phyloP scores from a whole-genome alignment of 2,888 invertebrate genomes.

The Rhaphigaster nebulosa region DNA sequence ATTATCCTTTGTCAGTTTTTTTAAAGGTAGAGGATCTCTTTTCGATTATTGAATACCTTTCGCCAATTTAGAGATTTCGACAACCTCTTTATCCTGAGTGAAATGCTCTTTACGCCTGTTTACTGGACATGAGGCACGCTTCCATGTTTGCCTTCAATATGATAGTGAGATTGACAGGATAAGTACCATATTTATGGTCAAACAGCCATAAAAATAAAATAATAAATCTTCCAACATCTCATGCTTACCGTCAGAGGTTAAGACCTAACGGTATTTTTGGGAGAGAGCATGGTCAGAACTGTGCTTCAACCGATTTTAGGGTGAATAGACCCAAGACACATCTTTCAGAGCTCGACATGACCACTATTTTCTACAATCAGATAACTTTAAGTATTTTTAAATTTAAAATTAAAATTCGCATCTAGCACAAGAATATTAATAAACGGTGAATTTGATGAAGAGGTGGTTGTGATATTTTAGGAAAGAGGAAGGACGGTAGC shows the following conservation, averaged over 20 bases:
- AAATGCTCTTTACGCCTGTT: background rate
- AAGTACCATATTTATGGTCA: background rate
- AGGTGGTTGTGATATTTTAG: too few relatives aligned
- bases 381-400: too few relatives aligned
- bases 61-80: background rate
- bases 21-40: background rate
- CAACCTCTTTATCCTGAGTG: background rate
- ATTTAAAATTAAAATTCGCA: too few relatives aligned
- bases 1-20: background rate
- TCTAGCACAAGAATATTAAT: too few relatives aligned
- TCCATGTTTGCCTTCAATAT: background rate
- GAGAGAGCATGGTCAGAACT: too few relatives aligned
- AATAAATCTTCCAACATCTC: background rate
- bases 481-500: too few relatives aligned
- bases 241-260: background rate
- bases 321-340: too few relatives aligned
- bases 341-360: too few relatives aligned
- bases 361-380: too few relatives aligned
- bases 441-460: too few relatives aligned
- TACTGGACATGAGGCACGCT: background rate
- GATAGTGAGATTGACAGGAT: background rate
- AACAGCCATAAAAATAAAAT: background rate
- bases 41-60: background rate
- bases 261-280: background rate
- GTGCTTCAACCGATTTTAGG: too few relatives aligned